phyloP scores from a whole-genome alignment of 2,888 invertebrate species.

The Girardia tigrina region DNA sequence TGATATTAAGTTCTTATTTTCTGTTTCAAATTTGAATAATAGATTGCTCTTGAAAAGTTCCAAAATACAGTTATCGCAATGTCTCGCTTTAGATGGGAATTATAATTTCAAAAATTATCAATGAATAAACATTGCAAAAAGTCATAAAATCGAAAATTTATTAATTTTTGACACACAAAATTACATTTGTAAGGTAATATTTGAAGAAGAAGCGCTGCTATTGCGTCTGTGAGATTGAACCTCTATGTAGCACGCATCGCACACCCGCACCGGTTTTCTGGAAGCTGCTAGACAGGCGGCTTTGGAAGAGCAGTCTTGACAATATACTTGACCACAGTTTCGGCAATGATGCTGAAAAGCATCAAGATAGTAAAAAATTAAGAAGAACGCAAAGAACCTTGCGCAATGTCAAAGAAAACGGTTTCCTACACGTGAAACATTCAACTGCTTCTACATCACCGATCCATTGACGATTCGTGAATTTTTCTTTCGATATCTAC shows the following conservation, averaged over 20 bases:
- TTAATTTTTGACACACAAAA: no score
- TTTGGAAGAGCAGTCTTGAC: slow-evolving; percentile 78
- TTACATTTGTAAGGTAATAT: background rate
- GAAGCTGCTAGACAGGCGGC: slow-evolving; percentile 66
- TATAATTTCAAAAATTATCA: no score
- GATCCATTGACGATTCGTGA: background rate
- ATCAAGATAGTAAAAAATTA: no score
- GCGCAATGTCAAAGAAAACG: background rate
- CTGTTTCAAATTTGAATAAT: no score
- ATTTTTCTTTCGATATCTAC: background rate
- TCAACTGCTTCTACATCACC: slow-evolving; percentile 11
- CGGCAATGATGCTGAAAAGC: slow-evolving; percentile 74
- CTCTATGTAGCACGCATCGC: slow-evolving; percentile 63
- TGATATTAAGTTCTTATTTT: no score
- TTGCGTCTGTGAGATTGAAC: background rate
- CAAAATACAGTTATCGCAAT: no score
- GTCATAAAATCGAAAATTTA: no score
- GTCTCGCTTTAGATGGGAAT: no score
- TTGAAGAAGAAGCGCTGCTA: background rate
- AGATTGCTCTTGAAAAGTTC: no score
- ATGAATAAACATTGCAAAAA: no score
- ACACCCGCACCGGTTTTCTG: slow-evolving; percentile 77
- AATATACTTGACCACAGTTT: slow-evolving; percentile 86
- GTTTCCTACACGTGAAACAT: slow-evolving; percentile 8
- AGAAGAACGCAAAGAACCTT: no score